Conservation (phyloP, 2,888 invertebrate genomes). For the Cantharis lateralis region DNA sequence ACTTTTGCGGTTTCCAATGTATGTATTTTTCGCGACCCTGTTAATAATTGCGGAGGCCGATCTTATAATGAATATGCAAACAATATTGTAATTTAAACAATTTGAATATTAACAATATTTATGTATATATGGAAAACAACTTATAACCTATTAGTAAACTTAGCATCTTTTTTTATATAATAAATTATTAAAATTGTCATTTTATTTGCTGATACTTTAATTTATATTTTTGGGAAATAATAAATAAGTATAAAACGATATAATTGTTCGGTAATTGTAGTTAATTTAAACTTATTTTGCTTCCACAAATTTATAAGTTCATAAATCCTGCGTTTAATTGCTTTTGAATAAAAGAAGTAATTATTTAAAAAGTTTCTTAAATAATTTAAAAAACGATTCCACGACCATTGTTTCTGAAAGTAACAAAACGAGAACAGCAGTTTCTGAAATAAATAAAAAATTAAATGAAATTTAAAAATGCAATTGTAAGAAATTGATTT, state of each 20-base stretch:
- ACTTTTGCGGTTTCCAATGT: too few relatives aligned
- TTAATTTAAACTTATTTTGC: background rate
- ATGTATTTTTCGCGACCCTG: too few relatives aligned
- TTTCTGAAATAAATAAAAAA: background rate
- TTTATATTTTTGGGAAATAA: background rate
- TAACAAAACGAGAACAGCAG: background rate
- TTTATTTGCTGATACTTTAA: background rate
- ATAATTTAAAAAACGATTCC: background rate
- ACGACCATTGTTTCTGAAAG: background rate
- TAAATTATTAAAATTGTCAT: background rate
- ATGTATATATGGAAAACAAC: background rate
- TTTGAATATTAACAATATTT: too few relatives aligned
- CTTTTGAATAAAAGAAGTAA: background rate
- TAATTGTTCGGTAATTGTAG: background rate
- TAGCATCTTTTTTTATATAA: background rate
- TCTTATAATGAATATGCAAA: too few relatives aligned
- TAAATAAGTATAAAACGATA: background rate
- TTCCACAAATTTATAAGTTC: background rate
- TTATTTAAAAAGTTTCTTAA: background rate
- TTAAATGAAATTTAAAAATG: background rate
- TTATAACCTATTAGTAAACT: background rate
- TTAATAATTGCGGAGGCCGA: too few relatives aligned
- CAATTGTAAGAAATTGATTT: background rate
- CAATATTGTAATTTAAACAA: too few relatives aligned
- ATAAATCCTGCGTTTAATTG: background rate